Conservation (phyloP, 2,888 invertebrate species). For the Drosophila hamatofila region DNA sequence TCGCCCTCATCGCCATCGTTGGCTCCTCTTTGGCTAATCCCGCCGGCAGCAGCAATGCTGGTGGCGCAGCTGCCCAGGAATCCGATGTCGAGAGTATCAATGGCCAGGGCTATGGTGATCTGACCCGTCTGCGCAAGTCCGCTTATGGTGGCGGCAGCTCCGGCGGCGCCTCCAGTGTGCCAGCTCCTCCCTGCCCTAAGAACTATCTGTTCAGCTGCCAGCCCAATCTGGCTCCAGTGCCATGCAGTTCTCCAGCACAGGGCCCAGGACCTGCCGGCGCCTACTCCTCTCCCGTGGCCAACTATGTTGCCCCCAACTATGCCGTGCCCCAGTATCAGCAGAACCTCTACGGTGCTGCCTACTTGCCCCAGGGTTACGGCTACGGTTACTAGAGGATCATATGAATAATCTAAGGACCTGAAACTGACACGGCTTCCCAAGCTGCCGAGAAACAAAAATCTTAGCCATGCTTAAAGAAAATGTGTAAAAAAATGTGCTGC, state of each 20-base stretch:
- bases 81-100: constrained; percentile 41
- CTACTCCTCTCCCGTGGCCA: constrained; percentile 78
- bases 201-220: constrained; percentile 81
- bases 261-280: constrained; percentile 74
- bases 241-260: constrained; percentile 69
- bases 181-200: constrained; percentile 78
- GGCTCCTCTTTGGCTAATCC: constrained; percentile 58
- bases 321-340: constrained; percentile 66
- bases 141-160: constrained; percentile 72
- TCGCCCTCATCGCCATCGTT: constrained; percentile 66
- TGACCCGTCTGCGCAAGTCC: constrained; percentile 77
- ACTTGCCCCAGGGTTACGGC: constrained; percentile 60
- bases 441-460: constrained; percentile 38
- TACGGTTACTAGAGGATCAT: constrained; percentile 58
- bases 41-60: constrained; percentile 29
- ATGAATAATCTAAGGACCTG: constrained; percentile 4
- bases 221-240: constrained; percentile 77
- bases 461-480: constrained; percentile 43
- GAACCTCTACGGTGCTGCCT: constrained; percentile 51
- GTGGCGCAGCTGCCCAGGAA: constrained; percentile 39
- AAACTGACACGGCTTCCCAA: constrained; percentile 20
- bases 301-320: constrained; percentile 65
- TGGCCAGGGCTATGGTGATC: constrained; percentile 56
- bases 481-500: constrained; percentile 53
- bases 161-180: constrained; percentile 61